Conservation (phyloP, 2,888 invertebrate species). For the Lamellibrachia columna region DNA sequence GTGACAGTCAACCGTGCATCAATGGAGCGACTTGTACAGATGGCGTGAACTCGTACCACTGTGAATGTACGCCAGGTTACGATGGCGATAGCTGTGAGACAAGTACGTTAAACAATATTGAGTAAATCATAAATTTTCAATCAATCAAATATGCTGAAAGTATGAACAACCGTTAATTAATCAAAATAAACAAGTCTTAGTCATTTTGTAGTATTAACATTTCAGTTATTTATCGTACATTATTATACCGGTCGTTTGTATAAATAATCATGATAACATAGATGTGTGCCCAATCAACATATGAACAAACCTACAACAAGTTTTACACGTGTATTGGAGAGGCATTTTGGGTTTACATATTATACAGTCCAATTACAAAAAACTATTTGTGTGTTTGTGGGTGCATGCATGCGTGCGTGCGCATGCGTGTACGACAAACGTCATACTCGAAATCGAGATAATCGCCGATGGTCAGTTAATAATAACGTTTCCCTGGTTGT, state of each 20-base stretch:
- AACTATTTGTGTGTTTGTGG: neutral
- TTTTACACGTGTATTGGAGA: too few species aligned
- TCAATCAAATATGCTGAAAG: too few species aligned
- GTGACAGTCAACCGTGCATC: neutral
- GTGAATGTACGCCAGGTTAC: neutral
- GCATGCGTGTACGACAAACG: too few species aligned
- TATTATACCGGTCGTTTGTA: neutral
- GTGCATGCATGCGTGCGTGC: neutral
- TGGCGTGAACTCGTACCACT: neutral
- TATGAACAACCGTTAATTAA: too few species aligned
- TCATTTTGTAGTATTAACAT: neutral
- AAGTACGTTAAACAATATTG: neutral
- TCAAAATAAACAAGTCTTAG: too few species aligned
- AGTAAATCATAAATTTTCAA: neutral
- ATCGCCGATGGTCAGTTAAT: too few species aligned
- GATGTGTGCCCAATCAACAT: too few species aligned
- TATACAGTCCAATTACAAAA: too few species aligned
- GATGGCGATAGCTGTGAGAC: neutral
- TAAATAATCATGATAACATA: too few species aligned
- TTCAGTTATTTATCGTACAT: neutral
- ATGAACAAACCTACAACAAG: neutral
- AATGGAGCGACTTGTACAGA: neutral
- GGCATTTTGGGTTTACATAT: too few species aligned
- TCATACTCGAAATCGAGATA: too few species aligned
- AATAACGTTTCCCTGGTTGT: neutral